Conservation (phyloP, 2,113 vertebrate genomes). For the Calypte anna region DNA sequence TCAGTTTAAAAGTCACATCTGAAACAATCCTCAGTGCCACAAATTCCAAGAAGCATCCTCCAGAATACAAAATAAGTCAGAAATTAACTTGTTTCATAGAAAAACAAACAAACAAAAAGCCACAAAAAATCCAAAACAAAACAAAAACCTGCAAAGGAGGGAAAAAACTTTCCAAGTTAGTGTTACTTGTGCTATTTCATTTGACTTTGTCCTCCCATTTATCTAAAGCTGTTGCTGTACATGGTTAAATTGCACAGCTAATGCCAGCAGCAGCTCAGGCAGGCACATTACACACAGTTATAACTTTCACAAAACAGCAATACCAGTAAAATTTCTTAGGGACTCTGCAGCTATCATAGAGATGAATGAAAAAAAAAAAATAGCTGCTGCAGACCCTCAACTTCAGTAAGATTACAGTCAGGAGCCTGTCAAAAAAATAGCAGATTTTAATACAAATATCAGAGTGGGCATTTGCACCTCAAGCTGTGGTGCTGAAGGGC, state of each 20-base stretch:
- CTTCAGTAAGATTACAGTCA: neutral
- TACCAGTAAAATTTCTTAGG: neutral
- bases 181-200: neutral
- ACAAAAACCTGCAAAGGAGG: neutral
- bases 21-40: neutral
- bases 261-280: neutral
- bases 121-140: neutral
- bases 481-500: neutral
- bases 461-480: neutral
- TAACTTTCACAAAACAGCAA: neutral
- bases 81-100: neutral
- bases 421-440: neutral
- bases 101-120: neutral
- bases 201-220: neutral
- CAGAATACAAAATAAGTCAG: neutral
- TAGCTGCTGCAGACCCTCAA: neutral
- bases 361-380: neutral
- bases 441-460: neutral
- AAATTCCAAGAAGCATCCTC: neutral
- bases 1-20: neutral
- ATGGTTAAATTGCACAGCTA: neutral
- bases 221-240: neutral
- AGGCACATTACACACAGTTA: accelerated
- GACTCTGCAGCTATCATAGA: neutral
- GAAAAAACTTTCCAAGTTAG: neutral